Base-by-base conservation (phyloP, 2,113 vertebrate species). In the Trochalopteron elliotii region DNA sequence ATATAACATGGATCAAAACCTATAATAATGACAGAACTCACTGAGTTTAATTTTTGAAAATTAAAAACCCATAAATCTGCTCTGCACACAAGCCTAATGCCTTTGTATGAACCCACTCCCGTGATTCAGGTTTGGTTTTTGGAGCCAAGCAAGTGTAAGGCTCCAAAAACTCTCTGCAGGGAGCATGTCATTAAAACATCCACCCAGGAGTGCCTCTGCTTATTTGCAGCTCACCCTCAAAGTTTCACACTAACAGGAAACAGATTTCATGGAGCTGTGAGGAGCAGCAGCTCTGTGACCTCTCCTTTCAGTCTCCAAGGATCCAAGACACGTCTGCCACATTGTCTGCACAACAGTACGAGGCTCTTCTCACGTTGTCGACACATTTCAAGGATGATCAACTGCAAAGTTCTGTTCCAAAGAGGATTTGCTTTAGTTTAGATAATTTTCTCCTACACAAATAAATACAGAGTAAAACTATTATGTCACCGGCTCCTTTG, bases 231-330 rank as follows among this genome's bases (percentile, higher is more conserved):
- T 75, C 60, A 19, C 90, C 92, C 90, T 69, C 67, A 1, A 49
- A 65, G 72, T 45, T 68, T 55, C 82, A 85, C 75, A 94, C 93
- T 96, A 89, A 95, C 87, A 94, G 97, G 95, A 97, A 97, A 95
- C 94, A 92, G 94, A 87, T 84, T 93, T 83, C 6, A 12, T 53
- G 84, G 74, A 83, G 79, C 90, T 93, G 75, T n/a, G 56, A 85
- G 52, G 89, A 93, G 85, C 5, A 96, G 94, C 94, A 44, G 79
- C 71, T 65, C 90, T 84, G 77, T 94, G 97, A 97, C 97, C 97
- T 94, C 92, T 93, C 94, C 70, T 40, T 89, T 30, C 7, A 55
- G 91, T 78, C 96, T 93, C 89, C 11, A 94, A 87, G 94, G 94
- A 91, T 81, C 97, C 88, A 85, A 94, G 95, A 97, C 93, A 94